Percentiles rank a stretch among this genome's conserved stretches.
phyloP scores from a whole-genome alignment of 2,797 vertebrate genomes.

The Esox lucius region DNA sequence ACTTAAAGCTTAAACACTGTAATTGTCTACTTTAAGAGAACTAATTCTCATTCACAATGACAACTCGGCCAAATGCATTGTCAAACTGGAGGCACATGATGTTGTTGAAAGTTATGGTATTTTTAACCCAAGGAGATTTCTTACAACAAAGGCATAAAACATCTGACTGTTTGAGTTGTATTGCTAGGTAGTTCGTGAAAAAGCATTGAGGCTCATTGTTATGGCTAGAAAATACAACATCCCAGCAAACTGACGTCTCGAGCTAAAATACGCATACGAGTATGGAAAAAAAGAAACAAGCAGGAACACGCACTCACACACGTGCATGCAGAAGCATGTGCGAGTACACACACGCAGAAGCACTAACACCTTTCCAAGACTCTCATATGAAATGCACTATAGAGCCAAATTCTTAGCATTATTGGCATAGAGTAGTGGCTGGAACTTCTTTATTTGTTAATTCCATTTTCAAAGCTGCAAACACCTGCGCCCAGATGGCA shows the following conservation, averaged over 20 bases:
- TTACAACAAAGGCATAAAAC: not conserved
- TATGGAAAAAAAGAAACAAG: not conserved
- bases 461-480: conserved; percentile 52
- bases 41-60: too few species aligned
- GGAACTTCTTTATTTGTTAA: conserved; percentile 26
- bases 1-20: too few species aligned
- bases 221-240: not conserved
- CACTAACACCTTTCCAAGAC: not conserved
- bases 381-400: conserved; percentile 1
- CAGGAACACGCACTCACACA: not conserved
- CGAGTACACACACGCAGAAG: not conserved
- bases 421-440: conserved; percentile 3
- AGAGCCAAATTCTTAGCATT: conserved; percentile 11
- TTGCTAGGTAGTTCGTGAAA: not conserved
- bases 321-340: not conserved
- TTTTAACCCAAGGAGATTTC: not conserved
- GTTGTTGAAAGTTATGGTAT: not conserved
- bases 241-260: not conserved
- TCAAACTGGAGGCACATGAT: not conserved
- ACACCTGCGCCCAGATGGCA: conserved; percentile 71
- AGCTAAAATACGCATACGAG: not conserved
- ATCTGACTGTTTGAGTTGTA: not conserved
- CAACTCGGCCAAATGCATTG: too few species aligned
- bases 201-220: not conserved
- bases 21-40: too few species aligned